A percentile compares a stretch with the other conserved stretches of the same genome.
These are phyloP conservation scores for Megaceryle alcyon DNA, from an alignment of 2,797 vertebrate species.

Conservation along the genomic window DNA sequence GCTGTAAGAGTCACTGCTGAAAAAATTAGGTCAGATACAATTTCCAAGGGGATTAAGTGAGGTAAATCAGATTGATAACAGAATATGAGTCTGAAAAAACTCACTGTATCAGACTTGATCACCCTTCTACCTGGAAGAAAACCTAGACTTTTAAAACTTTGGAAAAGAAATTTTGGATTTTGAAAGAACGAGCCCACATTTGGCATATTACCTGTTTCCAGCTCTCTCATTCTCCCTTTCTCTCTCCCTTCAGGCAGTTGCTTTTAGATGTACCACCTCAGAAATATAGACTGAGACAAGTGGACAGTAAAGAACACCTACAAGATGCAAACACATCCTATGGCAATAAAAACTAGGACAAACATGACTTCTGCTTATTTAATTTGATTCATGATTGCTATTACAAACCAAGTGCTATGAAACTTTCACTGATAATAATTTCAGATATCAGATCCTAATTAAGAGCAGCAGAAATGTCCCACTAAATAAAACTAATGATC, in stretches of 20 bases:
- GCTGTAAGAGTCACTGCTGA: not conserved
- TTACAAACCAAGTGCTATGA: not conserved
- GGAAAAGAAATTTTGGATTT: not conserved
- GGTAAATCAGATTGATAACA: constrained; percentile 60
- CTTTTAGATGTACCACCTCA: not conserved
- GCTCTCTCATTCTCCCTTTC: not conserved
- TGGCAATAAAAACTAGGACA: not conserved
- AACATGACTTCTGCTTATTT: not conserved
- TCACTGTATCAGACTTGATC: not conserved
- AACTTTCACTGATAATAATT: not conserved
- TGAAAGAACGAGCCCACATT: not conserved
- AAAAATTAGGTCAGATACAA: constrained; percentile 62
- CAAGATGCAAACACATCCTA: not conserved
- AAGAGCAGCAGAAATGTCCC: not conserved
- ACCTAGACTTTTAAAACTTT: not conserved
- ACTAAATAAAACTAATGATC: not conserved
- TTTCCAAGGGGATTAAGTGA: constrained; percentile 61
- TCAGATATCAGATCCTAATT: not conserved
- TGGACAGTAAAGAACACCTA: not conserved
- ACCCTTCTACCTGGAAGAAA: constrained; percentile 1
- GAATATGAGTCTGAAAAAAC: not conserved
- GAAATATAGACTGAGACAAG: not conserved
- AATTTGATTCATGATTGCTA: not conserved
- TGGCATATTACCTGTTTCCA: not conserved
- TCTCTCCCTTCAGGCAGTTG: not conserved